phyloP scores from a whole-genome alignment of 2,797 vertebrate species.

The Scarus forsteni region DNA sequence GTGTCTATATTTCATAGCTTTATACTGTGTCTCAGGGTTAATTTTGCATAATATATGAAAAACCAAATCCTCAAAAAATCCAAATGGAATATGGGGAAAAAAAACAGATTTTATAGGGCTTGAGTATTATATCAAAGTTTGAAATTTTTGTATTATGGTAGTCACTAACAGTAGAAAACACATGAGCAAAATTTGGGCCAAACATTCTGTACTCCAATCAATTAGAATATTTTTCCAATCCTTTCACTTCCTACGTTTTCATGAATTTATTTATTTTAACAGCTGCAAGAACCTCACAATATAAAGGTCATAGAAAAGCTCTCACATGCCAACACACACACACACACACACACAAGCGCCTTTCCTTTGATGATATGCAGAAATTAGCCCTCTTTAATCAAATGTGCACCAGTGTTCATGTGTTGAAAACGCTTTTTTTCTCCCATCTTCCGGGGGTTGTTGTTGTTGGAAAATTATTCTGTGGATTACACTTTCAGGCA shows the following conservation, averaged over 20 bases:
- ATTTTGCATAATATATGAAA: too few relatives aligned
- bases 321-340: slow-evolving; percentile 3
- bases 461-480: slow-evolving; percentile 70
- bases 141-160: too few relatives aligned
- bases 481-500: slow-evolving; percentile 74
- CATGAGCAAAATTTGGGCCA: too few relatives aligned
- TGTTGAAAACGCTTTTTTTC: slow-evolving; percentile 69
- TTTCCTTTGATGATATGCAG: slow-evolving; percentile 76
- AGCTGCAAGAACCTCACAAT: slow-evolving; percentile 39
- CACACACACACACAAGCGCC: slow-evolving; percentile 22
- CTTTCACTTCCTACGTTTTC: neutral
- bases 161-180: too few relatives aligned
- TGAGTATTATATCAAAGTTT: too few relatives aligned
- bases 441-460: slow-evolving; percentile 60
- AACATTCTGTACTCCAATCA: too few relatives aligned
- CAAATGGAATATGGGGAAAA: too few relatives aligned
- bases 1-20: too few relatives aligned
- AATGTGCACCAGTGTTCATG: slow-evolving; percentile 62
- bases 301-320: slow-evolving; percentile 3
- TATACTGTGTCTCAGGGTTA: too few relatives aligned
- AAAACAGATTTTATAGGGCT: too few relatives aligned
- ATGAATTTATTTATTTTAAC: slow-evolving; percentile 19
- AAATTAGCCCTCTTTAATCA: slow-evolving; percentile 79
- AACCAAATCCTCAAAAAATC: too few relatives aligned
- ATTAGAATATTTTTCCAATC: neutral